Base-by-base conservation (phyloP, 2,797 vertebrate genomes). In the Sebastes cheni region DNA sequence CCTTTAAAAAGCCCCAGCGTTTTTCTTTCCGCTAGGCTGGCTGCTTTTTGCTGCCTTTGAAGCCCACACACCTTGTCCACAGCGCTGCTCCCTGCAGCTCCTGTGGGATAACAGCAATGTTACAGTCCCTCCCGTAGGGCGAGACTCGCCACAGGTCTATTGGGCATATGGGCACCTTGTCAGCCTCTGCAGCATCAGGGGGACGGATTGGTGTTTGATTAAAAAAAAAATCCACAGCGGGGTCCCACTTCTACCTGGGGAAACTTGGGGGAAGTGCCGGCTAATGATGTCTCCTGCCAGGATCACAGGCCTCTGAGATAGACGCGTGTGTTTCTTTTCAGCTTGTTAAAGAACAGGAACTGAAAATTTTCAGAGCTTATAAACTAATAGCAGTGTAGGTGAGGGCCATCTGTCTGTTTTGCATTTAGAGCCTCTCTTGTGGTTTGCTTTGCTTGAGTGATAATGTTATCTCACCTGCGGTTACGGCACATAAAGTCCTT, bases 31-130 rank as follows among this genome's bases (percentile, higher is more conserved):
- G 13, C 65, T 10, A 30, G 29, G 75, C 81, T 77, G 60, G 55
- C 64, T 88, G 71, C 30, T 39, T 82, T 85, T 71, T 87, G 70
- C 75, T 84, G 61, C 79, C 70, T 92, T 88, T 92, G 82, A 90
- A 92, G 91, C 91, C 93, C 92, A 91, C 93, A 89, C 92, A 91
- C 90, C 88, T 92, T 72, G 90, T 86, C 90, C 86, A 71, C 42
- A 25, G 60, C 69, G 7, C 39, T 72, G 71, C 84, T 81, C 82
- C 87, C 87, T 75, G 84, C 79, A 65, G 86, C 79, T 90, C 79
- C 85, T 78, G 79, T 36, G 58, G 86, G 83, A 86, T 80, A 90
- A 81, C 87, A 88, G 80, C 79, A 74, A 67, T 55, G 82, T 82
- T 85, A 56, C 66, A 54, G 84, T 86, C 79, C 81, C 88, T 88